Conservation (phyloP, 2,113 vertebrate genomes). For the Burhinus oedicnemus region DNA sequence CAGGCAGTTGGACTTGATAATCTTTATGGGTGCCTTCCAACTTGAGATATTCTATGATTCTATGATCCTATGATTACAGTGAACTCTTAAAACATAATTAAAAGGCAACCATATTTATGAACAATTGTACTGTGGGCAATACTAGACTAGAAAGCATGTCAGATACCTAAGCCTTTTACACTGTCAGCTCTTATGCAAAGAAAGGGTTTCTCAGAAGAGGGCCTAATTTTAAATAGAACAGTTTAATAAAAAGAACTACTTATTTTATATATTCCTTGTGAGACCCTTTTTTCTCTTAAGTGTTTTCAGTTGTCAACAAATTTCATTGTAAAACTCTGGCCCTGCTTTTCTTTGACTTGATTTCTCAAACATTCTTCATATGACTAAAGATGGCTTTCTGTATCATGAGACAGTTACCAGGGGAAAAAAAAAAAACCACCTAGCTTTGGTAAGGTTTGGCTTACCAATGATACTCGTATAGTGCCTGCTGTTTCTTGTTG, state of each 20-base stretch:
- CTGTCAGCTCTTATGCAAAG: not conserved
- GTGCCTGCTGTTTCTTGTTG: not conserved
- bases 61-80: not conserved
- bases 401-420: not conserved
- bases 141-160: not conserved
- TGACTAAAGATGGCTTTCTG: not conserved
- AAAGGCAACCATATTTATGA: not conserved
- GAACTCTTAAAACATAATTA: not conserved
- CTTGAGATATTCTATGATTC: not conserved
- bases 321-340: not conserved
- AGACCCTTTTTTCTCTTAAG: not conserved
- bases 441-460: not conserved
- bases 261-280: not conserved
- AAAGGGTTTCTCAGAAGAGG: not conserved
- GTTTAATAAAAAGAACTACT: not conserved
- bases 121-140: not conserved
- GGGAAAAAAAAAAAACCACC: rapidly evolving
- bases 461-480: not conserved
- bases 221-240: not conserved
- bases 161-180: not conserved
- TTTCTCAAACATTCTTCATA: not conserved
- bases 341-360: not conserved
- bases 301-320: not conserved
- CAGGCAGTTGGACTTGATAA: not conserved
- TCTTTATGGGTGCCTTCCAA: not conserved